A percentile compares a stretch with the other conserved stretches of the same genome.
phyloP scores from a whole-genome alignment of 1,140 invertebrate genomes.

The Aplysia californica region DNA sequence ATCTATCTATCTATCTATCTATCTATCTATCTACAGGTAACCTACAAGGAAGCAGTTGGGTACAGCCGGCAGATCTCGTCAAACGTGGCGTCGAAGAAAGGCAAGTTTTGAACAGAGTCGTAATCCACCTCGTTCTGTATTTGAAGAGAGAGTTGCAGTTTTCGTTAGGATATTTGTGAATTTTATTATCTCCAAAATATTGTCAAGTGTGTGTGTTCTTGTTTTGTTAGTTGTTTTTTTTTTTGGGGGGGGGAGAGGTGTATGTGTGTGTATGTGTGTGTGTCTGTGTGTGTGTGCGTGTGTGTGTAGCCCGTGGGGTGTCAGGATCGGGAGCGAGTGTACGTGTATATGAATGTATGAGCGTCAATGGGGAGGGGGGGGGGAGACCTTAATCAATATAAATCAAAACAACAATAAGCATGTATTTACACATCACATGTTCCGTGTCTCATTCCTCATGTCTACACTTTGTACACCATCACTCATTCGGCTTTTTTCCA shows the following conservation, averaged over 20 bases:
- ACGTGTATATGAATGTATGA: not conserved
- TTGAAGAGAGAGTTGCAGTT: no score
- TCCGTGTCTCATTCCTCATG: not conserved
- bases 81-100: constrained; percentile 61
- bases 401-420: not conserved
- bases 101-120: constrained; percentile 50
- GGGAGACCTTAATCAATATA: not conserved
- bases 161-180: no score
- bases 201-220: not conserved
- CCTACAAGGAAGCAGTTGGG: constrained; percentile 62
- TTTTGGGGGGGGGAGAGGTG: not conserved
- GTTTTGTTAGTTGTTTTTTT: not conserved
- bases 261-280: not conserved
- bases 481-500: no score
- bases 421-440: not conserved
- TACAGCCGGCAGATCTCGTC: constrained; percentile 61
- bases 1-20: no score
- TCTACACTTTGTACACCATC: no score
- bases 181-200: not conserved
- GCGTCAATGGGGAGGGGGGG: not conserved
- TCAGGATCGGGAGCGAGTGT: not conserved
- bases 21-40: no score
- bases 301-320: not conserved
- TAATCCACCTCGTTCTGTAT: constrained; percentile 42
- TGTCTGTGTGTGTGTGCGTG: not conserved